Percentiles rank a stretch among this genome's conserved stretches.
These are phyloP conservation scores for Patella depressa DNA, from an alignment of 2,888 invertebrate species.

Conservation along the genomic window DNA sequence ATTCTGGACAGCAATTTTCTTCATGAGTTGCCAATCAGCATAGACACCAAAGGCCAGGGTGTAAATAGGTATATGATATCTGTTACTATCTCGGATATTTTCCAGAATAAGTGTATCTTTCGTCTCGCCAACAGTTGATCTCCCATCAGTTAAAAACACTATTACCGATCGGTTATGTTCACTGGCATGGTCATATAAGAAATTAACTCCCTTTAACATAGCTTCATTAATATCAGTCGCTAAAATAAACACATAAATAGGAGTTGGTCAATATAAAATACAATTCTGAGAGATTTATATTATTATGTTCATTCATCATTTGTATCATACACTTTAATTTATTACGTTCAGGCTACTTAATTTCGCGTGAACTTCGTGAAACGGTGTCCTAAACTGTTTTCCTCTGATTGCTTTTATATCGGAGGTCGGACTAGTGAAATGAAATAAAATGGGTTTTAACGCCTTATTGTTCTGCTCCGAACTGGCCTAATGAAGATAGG, in stretches of 20 bases:
- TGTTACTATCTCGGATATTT: conserved; percentile 46
- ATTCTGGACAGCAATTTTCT: conserved; percentile 75
- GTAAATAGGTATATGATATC: conserved; percentile 45
- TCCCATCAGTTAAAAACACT: conserved; percentile 72
- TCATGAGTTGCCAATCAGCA: conserved; percentile 53
- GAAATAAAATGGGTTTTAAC: too few species aligned
- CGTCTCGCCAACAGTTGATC: conserved; percentile 69
- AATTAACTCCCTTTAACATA: conserved; percentile 72
- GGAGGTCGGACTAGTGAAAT: too few species aligned
- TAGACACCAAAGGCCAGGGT: conserved; percentile 51
- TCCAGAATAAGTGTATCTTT: conserved; percentile 57
- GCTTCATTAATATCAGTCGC: conserved; percentile 81
- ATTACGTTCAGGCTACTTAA: too few species aligned
- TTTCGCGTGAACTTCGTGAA: too few species aligned
- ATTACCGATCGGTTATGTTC: conserved; percentile 50
- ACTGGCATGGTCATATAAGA: conserved; percentile 72
- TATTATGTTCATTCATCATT: too few species aligned
- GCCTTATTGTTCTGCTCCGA: too few species aligned
- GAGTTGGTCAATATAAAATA: too few species aligned
- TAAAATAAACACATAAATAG: conserved; percentile 17
- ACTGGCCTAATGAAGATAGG: too few species aligned
- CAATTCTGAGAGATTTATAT: too few species aligned
- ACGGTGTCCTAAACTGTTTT: too few species aligned
- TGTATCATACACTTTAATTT: too few species aligned
- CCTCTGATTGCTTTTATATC: too few species aligned